Conservation (phyloP, 2,797 vertebrate species). For the Buphagus erythrorhynchus region DNA sequence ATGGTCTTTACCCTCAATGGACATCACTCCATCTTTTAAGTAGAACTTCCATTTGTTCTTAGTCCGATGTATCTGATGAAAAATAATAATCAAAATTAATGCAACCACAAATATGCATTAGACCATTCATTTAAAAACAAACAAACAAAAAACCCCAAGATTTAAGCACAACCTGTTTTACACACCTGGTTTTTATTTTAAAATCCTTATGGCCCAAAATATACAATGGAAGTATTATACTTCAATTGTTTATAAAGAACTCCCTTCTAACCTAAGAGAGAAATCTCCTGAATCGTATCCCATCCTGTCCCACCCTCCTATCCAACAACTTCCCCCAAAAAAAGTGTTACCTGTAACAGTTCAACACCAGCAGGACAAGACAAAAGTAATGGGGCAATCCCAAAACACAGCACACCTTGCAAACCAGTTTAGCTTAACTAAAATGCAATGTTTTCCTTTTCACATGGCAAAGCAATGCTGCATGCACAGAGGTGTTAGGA, state of each 20-base stretch:
- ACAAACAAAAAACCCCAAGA: neutral
- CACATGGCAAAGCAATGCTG: neutral
- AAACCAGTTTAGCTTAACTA: neutral
- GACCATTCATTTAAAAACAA: neutral
- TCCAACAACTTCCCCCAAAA: neutral
- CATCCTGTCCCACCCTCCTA: neutral
- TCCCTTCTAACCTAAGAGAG: neutral
- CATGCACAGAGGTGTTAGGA: no score
- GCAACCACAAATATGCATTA: neutral
- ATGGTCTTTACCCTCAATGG: conserved; percentile 91
- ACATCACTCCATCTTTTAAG: conserved; percentile 95
- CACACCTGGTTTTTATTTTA: neutral
- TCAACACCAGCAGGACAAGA: neutral
- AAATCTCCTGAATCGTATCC: neutral
- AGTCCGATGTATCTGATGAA: conserved; percentile 90
- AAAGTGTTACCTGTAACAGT: neutral
- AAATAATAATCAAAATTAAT: neutral
- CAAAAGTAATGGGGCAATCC: neutral
- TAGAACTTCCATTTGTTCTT: conserved; percentile 99
- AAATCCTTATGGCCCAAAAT: neutral
- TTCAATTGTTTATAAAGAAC: neutral
- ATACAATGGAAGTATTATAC: neutral
- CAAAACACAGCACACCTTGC: neutral
- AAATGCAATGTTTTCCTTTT: neutral
- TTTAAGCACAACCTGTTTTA: neutral